Percentiles rank a stretch among this genome's conserved stretches.
Evolutionary conservation across 2,797 vertebrate genomes (phyloP).

Genomic region (Momotus momota): DNA sequence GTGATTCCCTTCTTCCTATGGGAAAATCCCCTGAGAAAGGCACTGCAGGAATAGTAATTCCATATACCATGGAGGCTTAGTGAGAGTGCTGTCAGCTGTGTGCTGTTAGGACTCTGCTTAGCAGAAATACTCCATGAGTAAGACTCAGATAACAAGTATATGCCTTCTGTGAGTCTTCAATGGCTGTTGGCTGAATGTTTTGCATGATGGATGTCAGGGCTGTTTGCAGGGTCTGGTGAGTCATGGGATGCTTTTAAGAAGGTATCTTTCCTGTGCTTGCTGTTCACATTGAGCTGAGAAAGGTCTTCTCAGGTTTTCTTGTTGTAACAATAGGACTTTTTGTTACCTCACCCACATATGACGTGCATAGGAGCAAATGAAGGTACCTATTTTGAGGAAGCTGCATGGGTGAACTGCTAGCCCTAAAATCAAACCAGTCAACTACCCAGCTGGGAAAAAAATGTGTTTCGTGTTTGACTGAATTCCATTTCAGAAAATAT

Average conservation of each 20-base stretch:
- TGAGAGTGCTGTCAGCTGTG: rapidly evolving
- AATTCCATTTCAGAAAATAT: not conserved
- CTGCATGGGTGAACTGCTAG: not conserved
- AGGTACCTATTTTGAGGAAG: too few species aligned
- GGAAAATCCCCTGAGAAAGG: not conserved
- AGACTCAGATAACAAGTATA: rapidly evolving
- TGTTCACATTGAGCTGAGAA: not conserved
- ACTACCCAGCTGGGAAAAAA: not conserved
- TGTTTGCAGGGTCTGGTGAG: not conserved
- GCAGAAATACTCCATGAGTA: rapidly evolving
- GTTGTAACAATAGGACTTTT: not conserved
- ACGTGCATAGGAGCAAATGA: rapidly evolving
- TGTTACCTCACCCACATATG: rapidly evolving
- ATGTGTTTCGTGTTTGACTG: not conserved
- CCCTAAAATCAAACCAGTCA: not conserved
- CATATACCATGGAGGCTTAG: rapidly evolving
- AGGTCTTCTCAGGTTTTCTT: not conserved
- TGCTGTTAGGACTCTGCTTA: not conserved
- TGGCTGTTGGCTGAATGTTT: not conserved
- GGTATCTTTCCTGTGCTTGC: not conserved
- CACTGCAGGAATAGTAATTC: not conserved
- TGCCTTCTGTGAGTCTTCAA: rapidly evolving
- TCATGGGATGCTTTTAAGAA: not conserved
- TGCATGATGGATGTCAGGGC: not conserved
- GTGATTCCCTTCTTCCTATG: not conserved